Percentiles rank a stretch among this genome's conserved stretches.
Evolutionary conservation across 2,113 vertebrate species (phyloP).

Genomic region (Bufo gargarizans): DNA sequence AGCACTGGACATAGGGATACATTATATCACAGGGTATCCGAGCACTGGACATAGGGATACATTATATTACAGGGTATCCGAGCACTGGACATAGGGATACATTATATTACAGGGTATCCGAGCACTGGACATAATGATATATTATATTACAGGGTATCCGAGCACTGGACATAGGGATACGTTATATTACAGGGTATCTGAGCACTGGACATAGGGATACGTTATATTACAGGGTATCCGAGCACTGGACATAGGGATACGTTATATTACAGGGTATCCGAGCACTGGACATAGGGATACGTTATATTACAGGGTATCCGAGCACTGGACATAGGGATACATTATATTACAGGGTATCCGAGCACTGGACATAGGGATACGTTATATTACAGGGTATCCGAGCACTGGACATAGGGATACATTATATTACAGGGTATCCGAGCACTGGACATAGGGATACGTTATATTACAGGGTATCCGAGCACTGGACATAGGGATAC

Average conservation of each 20-base stretch:
- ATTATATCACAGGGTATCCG: too few species aligned
- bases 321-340: too few species aligned
- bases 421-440: too few species aligned
- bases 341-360: too few species aligned
- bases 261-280: neutral
- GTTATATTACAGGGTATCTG: neutral
- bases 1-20: neutral
- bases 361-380: too few species aligned
- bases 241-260: neutral
- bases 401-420: too few species aligned
- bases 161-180: neutral
- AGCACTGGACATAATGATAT: neutral
- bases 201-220: neutral
- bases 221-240: neutral
- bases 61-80: neutral
- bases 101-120: neutral
- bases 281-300: neutral
- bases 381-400: too few species aligned
- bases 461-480: too few species aligned
- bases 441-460: too few species aligned
- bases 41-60: too few species aligned
- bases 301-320: neutral
- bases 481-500: neutral
- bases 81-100: neutral
- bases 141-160: neutral